Conservation (phyloP, 2,113 vertebrate genomes). For the Alethe castanea region DNA sequence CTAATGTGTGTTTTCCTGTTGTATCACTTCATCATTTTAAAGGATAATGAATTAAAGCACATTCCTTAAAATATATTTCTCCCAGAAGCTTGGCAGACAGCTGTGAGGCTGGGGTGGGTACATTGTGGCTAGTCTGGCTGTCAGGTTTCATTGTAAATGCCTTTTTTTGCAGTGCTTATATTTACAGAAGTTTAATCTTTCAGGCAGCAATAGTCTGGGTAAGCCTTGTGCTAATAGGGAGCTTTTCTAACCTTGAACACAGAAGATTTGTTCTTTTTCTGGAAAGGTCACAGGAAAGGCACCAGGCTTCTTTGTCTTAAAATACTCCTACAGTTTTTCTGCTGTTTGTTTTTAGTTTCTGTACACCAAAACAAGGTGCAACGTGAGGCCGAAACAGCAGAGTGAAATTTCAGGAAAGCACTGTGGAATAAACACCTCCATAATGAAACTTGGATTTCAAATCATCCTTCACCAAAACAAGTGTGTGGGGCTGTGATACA, state of each 20-base stretch:
- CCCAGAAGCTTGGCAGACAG: not conserved
- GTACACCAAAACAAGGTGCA: not conserved
- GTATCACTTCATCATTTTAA: not conserved
- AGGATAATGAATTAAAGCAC: not conserved
- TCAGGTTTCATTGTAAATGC: not conserved
- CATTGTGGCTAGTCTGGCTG: not conserved
- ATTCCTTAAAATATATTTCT: not conserved
- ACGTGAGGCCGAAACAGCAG: not conserved
- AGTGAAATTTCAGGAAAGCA: not conserved
- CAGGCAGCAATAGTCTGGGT: constrained; percentile 38
- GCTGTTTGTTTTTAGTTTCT: not conserved
- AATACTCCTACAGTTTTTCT: not conserved
- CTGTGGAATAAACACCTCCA: not conserved
- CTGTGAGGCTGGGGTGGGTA: not conserved
- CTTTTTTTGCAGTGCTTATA: not conserved
- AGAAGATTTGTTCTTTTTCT: constrained; percentile 29
- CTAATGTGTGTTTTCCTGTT: not conserved
- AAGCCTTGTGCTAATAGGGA: constrained; percentile 52
- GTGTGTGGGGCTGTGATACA: rapidly evolving
- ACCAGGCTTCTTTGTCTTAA: not conserved
- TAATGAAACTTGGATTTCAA: not conserved
- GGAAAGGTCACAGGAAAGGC: constrained; percentile 29
- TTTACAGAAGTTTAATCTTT: constrained; percentile 53
- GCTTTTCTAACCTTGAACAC: constrained; percentile 15
- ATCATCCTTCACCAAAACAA: not conserved